Evolutionary conservation across 2,888 invertebrate species (phyloP).

Genomic region (Drosophila anomalipes): DNA sequence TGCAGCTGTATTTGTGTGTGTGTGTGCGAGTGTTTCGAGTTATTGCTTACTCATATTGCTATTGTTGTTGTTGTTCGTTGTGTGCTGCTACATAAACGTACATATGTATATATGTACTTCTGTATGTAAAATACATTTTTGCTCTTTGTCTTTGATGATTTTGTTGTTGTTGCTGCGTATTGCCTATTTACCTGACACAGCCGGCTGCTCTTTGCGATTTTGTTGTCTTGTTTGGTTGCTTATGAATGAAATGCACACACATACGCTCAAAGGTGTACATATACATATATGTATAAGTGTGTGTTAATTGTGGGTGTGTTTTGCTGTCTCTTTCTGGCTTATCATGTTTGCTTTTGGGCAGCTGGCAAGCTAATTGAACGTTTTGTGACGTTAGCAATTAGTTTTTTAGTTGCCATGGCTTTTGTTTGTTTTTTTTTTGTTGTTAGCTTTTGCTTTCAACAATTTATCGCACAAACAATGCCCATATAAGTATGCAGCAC

Average conservation of each 20-base stretch:
- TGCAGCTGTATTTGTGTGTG: slow-evolving; percentile 38
- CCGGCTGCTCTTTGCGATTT: slow-evolving; percentile 67
- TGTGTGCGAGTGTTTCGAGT: slow-evolving; percentile 27
- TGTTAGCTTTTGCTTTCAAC: slow-evolving; percentile 19
- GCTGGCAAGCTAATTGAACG: slow-evolving; percentile 68
- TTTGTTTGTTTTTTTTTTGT: slow-evolving; percentile 34
- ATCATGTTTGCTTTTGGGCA: slow-evolving; percentile 40
- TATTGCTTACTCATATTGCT: slow-evolving; percentile 54
- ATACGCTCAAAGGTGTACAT: slow-evolving; percentile 3
- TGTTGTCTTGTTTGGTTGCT: slow-evolving; percentile 54
- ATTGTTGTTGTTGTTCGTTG: slow-evolving; percentile 31
- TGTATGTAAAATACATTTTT: slow-evolving; percentile 2
- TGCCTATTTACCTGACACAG: slow-evolving; percentile 61
- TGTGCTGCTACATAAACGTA: slow-evolving; percentile 5
- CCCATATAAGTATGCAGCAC: slow-evolving; percentile 71
- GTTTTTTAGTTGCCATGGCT: slow-evolving; percentile 50
- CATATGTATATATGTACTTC: background rate
- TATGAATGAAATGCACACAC: slow-evolving; percentile 65
- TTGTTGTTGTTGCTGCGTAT: slow-evolving; percentile 8
- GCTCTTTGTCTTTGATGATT: slow-evolving; percentile 46
- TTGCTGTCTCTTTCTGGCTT: slow-evolving; percentile 20
- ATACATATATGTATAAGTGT: background rate
- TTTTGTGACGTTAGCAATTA: slow-evolving; percentile 64
- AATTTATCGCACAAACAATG: slow-evolving; percentile 45
- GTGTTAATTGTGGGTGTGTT: slow-evolving; percentile 54